phyloP scores from a whole-genome alignment of 2,888 invertebrate genomes.

The Lasius fuliginosus region DNA sequence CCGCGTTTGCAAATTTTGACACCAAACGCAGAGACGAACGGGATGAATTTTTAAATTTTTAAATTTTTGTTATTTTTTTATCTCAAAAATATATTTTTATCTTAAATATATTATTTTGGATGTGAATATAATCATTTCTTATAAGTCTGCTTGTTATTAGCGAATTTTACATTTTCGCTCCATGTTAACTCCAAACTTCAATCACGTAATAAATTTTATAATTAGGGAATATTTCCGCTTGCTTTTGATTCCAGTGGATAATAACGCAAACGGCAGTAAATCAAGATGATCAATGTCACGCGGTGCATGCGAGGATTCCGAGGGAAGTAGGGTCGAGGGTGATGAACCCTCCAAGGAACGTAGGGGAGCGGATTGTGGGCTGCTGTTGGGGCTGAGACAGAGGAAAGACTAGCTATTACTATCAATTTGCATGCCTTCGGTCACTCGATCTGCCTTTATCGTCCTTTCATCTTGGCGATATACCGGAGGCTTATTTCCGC shows the following conservation, averaged over 20 bases:
- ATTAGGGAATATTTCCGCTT: conserved; percentile 49
- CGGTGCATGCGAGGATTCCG: conserved; percentile 74
- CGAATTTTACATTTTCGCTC: no score
- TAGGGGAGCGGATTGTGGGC: conserved; percentile 33
- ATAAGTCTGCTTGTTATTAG: no score
- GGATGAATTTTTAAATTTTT: no score
- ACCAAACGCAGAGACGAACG: no score
- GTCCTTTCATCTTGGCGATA: conserved; percentile 78
- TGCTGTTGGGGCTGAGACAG: conserved; percentile 63
- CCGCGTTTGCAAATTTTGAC: no score
- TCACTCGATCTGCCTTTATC: conserved; percentile 79
- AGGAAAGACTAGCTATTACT: conserved; percentile 76
- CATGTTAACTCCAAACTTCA: no score
- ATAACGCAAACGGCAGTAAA: conserved; percentile 73
- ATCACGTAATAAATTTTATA: conserved; percentile 6
- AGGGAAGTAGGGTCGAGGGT: conserved; percentile 59
- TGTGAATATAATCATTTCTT: no score
- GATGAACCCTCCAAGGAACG: conserved; percentile 71
- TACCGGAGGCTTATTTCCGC: conserved; percentile 75
- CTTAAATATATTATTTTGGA: no score
- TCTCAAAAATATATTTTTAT: no score
- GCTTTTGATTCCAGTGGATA: conserved; percentile 69
- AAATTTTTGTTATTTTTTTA: no score
- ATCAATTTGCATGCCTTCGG: conserved; percentile 81
- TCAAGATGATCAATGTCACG: conserved; percentile 76